A percentile compares a stretch with the other conserved stretches of the same genome.
phyloP scores from a whole-genome alignment of 2,888 invertebrate genomes.

The Conomelus anceps region DNA sequence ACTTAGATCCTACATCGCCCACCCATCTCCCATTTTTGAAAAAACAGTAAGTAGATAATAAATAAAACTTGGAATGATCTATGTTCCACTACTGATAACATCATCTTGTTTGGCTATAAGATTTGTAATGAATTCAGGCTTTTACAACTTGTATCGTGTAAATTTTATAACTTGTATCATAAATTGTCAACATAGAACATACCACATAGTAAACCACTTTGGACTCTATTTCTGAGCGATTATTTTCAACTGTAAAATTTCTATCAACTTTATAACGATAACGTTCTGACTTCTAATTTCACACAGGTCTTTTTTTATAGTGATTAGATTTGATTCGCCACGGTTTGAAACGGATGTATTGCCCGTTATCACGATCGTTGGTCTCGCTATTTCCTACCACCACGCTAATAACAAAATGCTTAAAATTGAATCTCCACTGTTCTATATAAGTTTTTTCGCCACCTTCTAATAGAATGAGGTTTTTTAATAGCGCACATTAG shows the following conservation, averaged over 20 bases:
- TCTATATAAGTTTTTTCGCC: neutral
- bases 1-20: too few species aligned
- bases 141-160: too few species aligned
- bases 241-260: neutral
- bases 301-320: neutral
- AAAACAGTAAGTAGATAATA: too few species aligned
- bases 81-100: too few species aligned
- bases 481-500: neutral
- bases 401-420: too few species aligned
- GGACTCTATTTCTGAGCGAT: neutral
- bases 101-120: too few species aligned
- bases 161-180: too few species aligned
- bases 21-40: too few species aligned
- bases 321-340: neutral
- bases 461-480: neutral
- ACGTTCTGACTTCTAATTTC: neutral
- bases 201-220: too few species aligned
- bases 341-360: neutral
- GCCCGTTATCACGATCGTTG: neutral
- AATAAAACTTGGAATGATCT: too few species aligned
- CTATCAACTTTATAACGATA: neutral
- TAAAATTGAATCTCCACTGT: neutral
- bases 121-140: too few species aligned
- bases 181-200: too few species aligned
- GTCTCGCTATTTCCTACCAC: neutral